Evolutionary conservation across 2,888 invertebrate genomes (phyloP), one percentile per base, ranked within the genome.

Genomic region (Caenorhabditis uteleia): DNA sequence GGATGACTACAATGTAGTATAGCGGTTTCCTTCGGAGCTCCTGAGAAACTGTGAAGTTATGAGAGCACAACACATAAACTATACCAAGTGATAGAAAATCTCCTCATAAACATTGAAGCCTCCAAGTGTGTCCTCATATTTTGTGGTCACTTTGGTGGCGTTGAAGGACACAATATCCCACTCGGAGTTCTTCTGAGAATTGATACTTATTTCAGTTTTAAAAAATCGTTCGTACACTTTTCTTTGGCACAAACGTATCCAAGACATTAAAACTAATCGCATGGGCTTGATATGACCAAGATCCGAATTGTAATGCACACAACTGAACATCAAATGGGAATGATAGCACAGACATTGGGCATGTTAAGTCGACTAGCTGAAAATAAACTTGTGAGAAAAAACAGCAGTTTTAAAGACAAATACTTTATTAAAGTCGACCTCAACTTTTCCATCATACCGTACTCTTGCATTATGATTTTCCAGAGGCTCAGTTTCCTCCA

Each of bases 281-380:
- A 39, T 74, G 68, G 4, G 66, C 55, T 51, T 72, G 71, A 50
- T 76, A 76, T 25, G 71, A 70, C 75, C 75, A 76, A 0, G 74
- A 74, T 4, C 75, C 73, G 31, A 76, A 76, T 48, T 76, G 74
- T 6, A 76, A 55, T 1, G 68, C 68, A 53, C 75, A 76, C 4
- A 64, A 20, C 40, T 76, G 75, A 10, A 67, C 66, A 36, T 76
- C 75, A 40, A 76, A 76, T 40, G 75, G 75, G 23, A 76, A 76
- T 14, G 55, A 55, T 8, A 76, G 44, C 10, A 76, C 66, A 1
- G 70, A 68, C 75, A 76, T 67, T 3, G 74, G 68, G 27, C 75
- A 76, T 2, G 72, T 68, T 18, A 76, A 60, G 43, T 71, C 71
- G 3, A 75, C 62, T 12, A 75, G 53, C 71, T 75, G 48, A 55